phyloP scores from a whole-genome alignment of 2,113 vertebrate species.

The Conger conger region DNA sequence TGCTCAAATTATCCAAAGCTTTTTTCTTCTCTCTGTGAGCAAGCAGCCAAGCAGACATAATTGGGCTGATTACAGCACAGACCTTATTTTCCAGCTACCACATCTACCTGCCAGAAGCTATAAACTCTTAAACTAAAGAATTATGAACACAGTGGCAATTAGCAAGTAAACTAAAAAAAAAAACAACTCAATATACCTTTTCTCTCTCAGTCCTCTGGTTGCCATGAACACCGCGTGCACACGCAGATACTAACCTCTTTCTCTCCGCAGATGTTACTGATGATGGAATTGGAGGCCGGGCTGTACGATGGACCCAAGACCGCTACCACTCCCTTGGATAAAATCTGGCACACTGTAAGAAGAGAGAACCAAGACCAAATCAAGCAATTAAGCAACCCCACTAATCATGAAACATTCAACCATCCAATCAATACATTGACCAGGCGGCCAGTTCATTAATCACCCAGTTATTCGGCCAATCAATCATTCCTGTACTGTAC shows the following conservation, averaged over 20 bases:
- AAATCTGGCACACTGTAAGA: constrained; percentile 93
- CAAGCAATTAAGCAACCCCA: background rate
- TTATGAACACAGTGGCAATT: no score
- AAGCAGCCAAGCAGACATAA: no score
- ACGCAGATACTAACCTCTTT: constrained; percentile 85
- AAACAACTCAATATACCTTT: no score
- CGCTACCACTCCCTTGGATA: constrained; percentile 96
- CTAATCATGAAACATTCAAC: background rate
- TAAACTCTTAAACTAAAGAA: no score
- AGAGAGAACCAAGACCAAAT: constrained; percentile 25
- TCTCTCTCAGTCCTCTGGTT: background rate
- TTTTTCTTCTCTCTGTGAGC: no score
- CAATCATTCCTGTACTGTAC: background rate
- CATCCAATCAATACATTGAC: background rate
- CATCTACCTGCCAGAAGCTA: no score
- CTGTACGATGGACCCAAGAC: constrained; percentile 95
- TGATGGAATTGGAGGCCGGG: constrained; percentile 96
- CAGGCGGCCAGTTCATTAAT: background rate
- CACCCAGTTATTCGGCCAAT: background rate
- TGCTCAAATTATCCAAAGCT: no score
- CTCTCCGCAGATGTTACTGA: constrained; percentile 99
- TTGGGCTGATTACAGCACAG: no score
- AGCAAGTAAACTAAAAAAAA: no score
- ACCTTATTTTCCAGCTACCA: no score
- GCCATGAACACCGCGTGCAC: background rate